phyloP scores from a whole-genome alignment of 2,113 vertebrate species.

The Tragelaphus scriptus region DNA sequence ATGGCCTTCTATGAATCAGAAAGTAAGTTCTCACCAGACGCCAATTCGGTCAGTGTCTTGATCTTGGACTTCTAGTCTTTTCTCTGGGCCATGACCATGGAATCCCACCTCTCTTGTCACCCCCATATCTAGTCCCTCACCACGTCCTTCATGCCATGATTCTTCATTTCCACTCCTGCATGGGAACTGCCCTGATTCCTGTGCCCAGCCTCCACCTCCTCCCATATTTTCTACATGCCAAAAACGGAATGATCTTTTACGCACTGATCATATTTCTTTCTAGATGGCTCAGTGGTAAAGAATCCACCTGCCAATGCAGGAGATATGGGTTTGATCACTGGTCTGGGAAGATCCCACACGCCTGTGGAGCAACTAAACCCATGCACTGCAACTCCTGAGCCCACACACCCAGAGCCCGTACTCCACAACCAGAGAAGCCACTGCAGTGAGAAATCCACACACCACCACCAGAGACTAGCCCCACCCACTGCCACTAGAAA shows the following conservation, averaged over 20 bases:
- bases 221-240: background rate
- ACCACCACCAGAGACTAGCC: background rate
- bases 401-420: background rate
- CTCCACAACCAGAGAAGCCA: background rate
- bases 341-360: background rate
- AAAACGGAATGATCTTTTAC: background rate
- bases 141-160: background rate
- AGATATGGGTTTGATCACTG: background rate
- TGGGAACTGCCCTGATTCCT: background rate
- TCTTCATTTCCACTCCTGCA: background rate
- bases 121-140: background rate
- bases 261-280: background rate
- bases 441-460: background rate
- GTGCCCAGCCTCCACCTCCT: background rate
- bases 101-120: background rate
- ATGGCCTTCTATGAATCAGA: background rate
- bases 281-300: background rate
- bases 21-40: background rate
- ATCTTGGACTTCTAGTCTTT: background rate
- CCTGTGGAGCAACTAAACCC: background rate
- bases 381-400: rapidly evolving
- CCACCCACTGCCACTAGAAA: background rate
- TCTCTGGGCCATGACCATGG: background rate
- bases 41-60: background rate
- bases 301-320: background rate